Conservation (phyloP, 2,888 invertebrate genomes). For the Galerucella pusilla region DNA sequence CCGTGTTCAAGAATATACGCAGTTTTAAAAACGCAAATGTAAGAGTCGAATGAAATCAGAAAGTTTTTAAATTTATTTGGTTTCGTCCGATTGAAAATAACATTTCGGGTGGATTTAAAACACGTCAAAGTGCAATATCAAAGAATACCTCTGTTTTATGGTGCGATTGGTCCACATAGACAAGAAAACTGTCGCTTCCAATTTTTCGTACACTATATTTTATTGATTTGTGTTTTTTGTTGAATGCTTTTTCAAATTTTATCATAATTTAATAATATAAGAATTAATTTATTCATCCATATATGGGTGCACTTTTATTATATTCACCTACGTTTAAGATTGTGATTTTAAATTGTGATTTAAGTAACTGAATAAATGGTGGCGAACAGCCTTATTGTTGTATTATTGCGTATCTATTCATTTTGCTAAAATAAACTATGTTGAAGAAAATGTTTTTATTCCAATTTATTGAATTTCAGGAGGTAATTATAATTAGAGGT, state of each 20-base stretch:
- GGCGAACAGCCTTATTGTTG: conserved; percentile 54
- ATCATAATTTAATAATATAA: conserved; percentile 42
- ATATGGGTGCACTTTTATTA: conserved; percentile 51
- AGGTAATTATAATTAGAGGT: too few relatives aligned
- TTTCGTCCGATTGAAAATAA: too few relatives aligned
- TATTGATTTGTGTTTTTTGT: conserved; percentile 34
- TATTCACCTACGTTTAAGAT: conserved; percentile 51
- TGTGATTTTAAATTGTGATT: conserved; percentile 62
- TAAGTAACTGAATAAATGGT: conserved; percentile 47
- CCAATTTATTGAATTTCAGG: neutral
- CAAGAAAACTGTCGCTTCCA: conserved; percentile 27
- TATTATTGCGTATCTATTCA: conserved; percentile 51
- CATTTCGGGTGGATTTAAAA: too few relatives aligned
- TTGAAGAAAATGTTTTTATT: conserved; percentile 38
- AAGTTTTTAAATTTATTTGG: too few relatives aligned
- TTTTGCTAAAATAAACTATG: conserved; percentile 54
- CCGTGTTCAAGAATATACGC: too few relatives aligned
- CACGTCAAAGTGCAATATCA: neutral
- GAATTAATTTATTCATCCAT: conserved; percentile 47
- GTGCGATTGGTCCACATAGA: neutral
- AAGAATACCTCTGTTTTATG: neutral
- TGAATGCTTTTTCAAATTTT: conserved; percentile 36
- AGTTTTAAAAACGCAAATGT: too few relatives aligned
- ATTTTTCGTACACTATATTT: conserved; percentile 32
- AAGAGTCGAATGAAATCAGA: too few relatives aligned